Evolutionary conservation across 2,797 vertebrate genomes (phyloP).

Genomic region (Pseudochromis fuscus): DNA sequence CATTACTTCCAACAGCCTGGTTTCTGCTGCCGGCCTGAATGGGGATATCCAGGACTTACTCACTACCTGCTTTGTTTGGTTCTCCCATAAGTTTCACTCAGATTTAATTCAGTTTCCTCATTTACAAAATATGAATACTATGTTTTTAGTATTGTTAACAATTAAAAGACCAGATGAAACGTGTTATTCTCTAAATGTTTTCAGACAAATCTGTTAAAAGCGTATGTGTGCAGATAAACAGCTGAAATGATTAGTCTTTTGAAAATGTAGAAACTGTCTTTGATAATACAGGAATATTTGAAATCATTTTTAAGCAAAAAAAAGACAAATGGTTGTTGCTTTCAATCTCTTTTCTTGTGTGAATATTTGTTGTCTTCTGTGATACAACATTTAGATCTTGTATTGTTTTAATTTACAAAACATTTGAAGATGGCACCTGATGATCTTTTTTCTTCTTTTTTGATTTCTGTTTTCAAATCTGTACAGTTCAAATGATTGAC

Average conservation of each 20-base stretch:
- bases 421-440: not conserved
- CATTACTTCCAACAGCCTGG: slow-evolving; percentile 37
- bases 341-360: not conserved
- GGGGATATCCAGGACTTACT: slow-evolving; percentile 7
- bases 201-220: too few species aligned
- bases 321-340: not conserved
- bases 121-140: not conserved
- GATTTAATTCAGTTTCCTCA: not conserved
- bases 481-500: not conserved
- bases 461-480: not conserved
- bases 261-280: not conserved
- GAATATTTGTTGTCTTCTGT: not conserved
- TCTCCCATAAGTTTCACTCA: not conserved
- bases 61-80: not conserved
- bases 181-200: too few species aligned
- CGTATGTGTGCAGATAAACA: too few species aligned
- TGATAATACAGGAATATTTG: not conserved
- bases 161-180: too few species aligned
- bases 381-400: not conserved
- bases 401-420: not conserved
- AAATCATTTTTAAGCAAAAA: not conserved
- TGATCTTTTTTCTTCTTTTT: not conserved
- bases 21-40: slow-evolving; percentile 39
- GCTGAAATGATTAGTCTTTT: not conserved
- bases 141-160: too few species aligned